Conservation (phyloP, 2,113 vertebrate species). For the Pollimyrus isidori region DNA sequence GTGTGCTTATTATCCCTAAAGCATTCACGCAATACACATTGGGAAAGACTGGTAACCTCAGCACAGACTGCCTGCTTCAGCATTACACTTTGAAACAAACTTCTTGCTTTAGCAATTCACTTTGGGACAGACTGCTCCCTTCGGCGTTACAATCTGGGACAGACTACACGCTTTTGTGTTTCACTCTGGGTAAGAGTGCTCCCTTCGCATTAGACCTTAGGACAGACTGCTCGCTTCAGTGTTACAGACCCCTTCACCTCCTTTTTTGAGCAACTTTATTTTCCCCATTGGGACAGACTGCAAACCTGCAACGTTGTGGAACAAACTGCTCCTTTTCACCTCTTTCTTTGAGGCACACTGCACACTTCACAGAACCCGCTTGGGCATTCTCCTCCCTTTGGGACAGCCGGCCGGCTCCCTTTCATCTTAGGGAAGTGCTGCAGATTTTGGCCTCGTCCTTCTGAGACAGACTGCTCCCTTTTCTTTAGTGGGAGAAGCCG, state of each 20-base stretch:
- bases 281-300: neutral
- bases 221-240: neutral
- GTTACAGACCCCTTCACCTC: neutral
- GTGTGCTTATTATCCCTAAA: constrained; percentile 36
- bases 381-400: neutral
- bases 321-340: constrained; percentile 3
- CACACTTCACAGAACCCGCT: neutral
- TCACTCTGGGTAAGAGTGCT: neutral
- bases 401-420: neutral
- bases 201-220: neutral
- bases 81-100: neutral
- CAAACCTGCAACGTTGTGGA: neutral
- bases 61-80: neutral
- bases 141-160: neutral
- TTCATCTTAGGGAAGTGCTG: neutral
- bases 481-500: neutral
- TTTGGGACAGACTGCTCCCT: neutral
- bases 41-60: neutral
- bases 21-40: constrained; percentile 32
- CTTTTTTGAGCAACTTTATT: neutral
- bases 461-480: neutral
- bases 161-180: neutral
- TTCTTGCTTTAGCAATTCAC: neutral
- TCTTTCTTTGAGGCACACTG: neutral
- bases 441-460: neutral